Conservation (phyloP, 2,888 invertebrate genomes). For the Polyommatus iphigenia region DNA sequence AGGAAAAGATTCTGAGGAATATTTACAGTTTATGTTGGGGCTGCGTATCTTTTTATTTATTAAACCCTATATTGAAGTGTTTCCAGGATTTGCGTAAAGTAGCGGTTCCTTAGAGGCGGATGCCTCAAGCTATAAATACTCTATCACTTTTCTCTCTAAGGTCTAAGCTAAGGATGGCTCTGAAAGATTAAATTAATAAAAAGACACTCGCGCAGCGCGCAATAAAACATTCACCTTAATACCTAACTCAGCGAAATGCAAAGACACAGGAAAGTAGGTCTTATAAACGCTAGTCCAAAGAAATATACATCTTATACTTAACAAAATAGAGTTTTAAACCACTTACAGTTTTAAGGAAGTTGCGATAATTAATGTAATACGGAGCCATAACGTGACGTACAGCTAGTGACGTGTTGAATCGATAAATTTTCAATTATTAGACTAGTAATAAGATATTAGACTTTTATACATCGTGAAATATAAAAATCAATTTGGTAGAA, state of each 20-base stretch:
- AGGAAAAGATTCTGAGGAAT: too few species aligned
- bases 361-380: neutral
- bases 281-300: slow-evolving; percentile 31
- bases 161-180: slow-evolving; percentile 7
- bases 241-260: slow-evolving; percentile 40
- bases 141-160: neutral
- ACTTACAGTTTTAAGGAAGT: neutral
- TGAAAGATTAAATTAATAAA: slow-evolving; percentile 24
- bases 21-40: neutral
- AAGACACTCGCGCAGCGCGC: slow-evolving; percentile 34
- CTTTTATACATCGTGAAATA: too few species aligned
- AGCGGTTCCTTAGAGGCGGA: neutral
- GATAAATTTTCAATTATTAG: neutral
- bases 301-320: neutral
- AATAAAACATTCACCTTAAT: slow-evolving; percentile 45
- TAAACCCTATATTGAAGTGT: neutral
- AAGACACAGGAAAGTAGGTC: slow-evolving; percentile 43
- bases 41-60: neutral
- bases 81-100: slow-evolving; percentile 5
- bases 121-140: neutral
- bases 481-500: neutral
- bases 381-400: neutral
- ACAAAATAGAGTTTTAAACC: neutral
- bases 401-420: neutral
- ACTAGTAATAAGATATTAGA: too few species aligned